Base-by-base conservation (phyloP, 2,888 invertebrate species). In the Callyntrura sp. region DNA sequence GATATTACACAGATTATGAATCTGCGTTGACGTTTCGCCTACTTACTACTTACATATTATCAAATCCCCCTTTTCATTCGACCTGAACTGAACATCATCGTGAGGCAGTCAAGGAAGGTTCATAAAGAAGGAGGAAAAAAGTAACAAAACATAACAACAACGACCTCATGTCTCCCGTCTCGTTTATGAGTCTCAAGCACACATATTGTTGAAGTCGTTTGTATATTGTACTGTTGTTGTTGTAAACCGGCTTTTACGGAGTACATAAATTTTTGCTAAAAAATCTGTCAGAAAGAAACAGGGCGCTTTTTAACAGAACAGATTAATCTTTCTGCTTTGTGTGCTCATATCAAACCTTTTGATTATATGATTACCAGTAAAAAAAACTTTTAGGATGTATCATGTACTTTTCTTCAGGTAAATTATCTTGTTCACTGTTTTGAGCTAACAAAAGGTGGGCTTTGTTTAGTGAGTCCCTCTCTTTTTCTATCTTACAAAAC, bases 221-320 rank as follows among this genome's bases (percentile, higher is more conserved):
- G 8, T 17, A 28, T n/a, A n/a, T n/a, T n/a, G n/a, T n/a, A n/a
- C n/a, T 43, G 43, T 17, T 70, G 45, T 17, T 62, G 20, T 1
- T 51, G 14, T 51, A 83, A 65, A 68, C 68, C 68, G 83, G 68
- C 83, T 68, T 83, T 43, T 62, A 2, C 5, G 12, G 65, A 23
- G 25, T 25, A 43, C 8, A 68, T 83, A 65, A 83, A 48, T 65
- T 70, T 35, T 65, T 83, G 48, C 81, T 8, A 62, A 17, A 14
- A 70, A 78, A 83, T 51, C 83, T 68, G 83, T 83, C 83, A 83
- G 83, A 60, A 35, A n/a, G 25, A n/a, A 57, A 81, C 25, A 60
- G 35, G 57, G 57, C n/a, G n/a, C n/a, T 70, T 62, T 62, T 70
- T 28, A 14, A 43, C 17, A 17, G 9, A 70, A 70, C 45, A 45